These are phyloP conservation scores for Cryptosula pallasiana DNA, from an alignment of 2,888 invertebrate species.

Conservation along the genomic window DNA sequence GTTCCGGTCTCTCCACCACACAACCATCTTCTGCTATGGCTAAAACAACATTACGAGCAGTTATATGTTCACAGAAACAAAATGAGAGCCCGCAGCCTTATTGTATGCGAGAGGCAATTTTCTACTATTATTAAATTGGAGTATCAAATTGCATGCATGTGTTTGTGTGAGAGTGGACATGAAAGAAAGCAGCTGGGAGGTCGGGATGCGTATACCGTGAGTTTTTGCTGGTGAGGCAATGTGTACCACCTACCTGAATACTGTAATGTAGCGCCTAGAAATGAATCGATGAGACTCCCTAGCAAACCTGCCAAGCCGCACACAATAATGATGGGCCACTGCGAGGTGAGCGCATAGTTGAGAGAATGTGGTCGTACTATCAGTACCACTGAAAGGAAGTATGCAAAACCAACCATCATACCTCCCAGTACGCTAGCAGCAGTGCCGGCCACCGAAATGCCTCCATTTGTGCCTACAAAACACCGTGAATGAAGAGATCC, in stretches of 20 bases:
- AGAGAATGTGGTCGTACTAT: constrained; percentile 44
- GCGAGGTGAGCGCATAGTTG: constrained; percentile 49
- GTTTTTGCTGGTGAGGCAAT: no score
- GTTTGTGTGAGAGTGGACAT: no score
- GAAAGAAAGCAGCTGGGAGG: no score
- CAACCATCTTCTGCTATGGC: constrained; percentile 62
- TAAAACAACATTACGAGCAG: constrained; percentile 52
- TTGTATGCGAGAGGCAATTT: no score
- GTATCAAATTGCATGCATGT: no score
- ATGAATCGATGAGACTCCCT: constrained; percentile 76
- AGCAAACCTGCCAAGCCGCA: constrained; percentile 71
- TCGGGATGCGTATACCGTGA: no score
- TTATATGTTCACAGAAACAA: no score
- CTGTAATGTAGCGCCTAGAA: constrained; percentile 78
- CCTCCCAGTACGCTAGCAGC: constrained; percentile 65
- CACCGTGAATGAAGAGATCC: neutral
- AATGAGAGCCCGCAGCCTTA: no score
- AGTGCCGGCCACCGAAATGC: constrained; percentile 62
- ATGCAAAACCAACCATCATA: constrained; percentile 65
- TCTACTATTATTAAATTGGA: no score
- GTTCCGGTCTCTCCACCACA: constrained; percentile 68
- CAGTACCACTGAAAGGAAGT: constrained; percentile 65
- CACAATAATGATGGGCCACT: constrained; percentile 72
- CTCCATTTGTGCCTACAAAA: constrained; percentile 76
- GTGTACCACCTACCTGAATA: constrained; percentile 72